Evolutionary conservation across 2,797 vertebrate genomes (phyloP).

Genomic region (Kryptolebias ocellatus): DNA sequence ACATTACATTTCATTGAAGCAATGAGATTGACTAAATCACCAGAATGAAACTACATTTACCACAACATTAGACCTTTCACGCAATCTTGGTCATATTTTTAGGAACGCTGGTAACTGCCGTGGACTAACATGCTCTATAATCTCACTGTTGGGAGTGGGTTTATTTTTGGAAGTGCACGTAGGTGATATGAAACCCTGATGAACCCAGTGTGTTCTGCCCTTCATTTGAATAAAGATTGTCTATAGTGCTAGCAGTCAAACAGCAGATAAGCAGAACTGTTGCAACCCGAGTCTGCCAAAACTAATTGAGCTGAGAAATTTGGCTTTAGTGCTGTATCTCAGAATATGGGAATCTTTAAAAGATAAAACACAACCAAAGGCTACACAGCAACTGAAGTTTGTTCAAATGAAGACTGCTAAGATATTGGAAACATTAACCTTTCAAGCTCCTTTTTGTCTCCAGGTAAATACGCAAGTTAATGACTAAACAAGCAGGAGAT

Average conservation of each 20-base stretch:
- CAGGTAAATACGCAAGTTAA: slow-evolving; percentile 72
- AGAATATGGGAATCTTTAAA: slow-evolving; percentile 32
- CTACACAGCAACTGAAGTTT: slow-evolving; percentile 33
- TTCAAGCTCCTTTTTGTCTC: slow-evolving; percentile 50
- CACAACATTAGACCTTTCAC: background rate
- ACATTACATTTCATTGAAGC: background rate
- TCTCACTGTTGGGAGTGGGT: background rate
- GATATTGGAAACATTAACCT: slow-evolving; percentile 72
- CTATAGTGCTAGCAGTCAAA: background rate
- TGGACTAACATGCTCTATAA: background rate
- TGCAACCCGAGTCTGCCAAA: slow-evolving; percentile 18
- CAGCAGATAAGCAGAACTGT: slow-evolving; percentile 7
- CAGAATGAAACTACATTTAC: background rate
- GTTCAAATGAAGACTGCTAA: slow-evolving; percentile 58
- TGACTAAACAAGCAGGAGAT: slow-evolving; percentile 73
- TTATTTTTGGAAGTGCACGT: background rate
- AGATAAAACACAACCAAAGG: slow-evolving; percentile 51
- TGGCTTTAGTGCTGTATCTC: slow-evolving; percentile 17
- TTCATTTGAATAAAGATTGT: slow-evolving; percentile 9
- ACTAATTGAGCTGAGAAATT: slow-evolving; percentile 28
- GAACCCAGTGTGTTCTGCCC: background rate
- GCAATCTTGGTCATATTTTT: background rate
- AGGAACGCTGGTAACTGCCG: background rate
- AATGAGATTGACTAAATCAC: slow-evolving; percentile 4
- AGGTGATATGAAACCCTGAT: slow-evolving; percentile 3